Conservation (phyloP, 2,797 vertebrate species). For the Martes flavigula region DNA sequence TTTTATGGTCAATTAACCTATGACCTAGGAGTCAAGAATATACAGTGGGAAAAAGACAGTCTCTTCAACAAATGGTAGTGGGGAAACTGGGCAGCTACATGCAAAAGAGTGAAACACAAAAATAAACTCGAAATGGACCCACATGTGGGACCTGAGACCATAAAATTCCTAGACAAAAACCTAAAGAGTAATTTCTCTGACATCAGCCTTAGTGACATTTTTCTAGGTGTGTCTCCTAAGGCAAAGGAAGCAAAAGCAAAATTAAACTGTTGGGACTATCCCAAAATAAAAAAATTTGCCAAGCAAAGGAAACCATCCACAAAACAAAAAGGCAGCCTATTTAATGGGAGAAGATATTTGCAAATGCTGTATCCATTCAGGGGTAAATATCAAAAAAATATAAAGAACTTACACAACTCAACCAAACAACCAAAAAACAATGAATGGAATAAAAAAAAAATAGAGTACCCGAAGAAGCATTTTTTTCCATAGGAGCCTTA, state of each 20-base stretch:
- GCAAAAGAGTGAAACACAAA: neutral
- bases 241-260: neutral
- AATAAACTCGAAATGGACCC: neutral
- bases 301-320: neutral
- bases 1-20: neutral
- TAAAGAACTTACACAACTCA: neutral
- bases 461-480: neutral
- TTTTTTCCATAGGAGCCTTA: neutral
- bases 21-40: neutral
- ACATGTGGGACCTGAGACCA: neutral
- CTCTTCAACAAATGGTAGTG: neutral
- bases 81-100: neutral
- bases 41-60: neutral
- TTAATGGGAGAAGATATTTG: neutral
- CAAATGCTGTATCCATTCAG: neutral
- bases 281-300: neutral
- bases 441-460: neutral
- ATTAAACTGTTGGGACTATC: neutral
- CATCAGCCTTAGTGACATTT: neutral
- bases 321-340: neutral
- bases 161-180: neutral
- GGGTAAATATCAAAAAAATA: neutral
- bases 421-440: neutral
- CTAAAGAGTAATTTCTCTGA: neutral
- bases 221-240: neutral